A percentile compares a stretch with the other conserved stretches of the same genome.
These are phyloP conservation scores for Neoarius graeffei DNA, from an alignment of 2,113 vertebrate species.

Conservation along the genomic window DNA sequence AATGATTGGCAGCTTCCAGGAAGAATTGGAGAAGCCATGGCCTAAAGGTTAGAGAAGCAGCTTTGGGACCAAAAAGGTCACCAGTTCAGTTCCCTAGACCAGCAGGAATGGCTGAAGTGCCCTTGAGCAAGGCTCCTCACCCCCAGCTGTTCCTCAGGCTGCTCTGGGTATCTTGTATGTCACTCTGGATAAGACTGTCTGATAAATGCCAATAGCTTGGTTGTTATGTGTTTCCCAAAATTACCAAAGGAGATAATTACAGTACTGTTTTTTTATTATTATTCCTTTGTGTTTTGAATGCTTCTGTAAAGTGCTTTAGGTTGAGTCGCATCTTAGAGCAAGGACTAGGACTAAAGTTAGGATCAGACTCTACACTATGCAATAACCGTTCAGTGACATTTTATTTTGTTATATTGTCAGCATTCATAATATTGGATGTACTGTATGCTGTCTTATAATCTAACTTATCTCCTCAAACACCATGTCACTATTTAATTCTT, in stretches of 20 bases:
- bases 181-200: no score
- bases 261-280: neutral
- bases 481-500: neutral
- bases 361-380: neutral
- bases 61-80: no score
- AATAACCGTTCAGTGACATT: neutral
- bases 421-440: neutral
- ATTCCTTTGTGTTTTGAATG: neutral
- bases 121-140: no score
- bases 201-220: no score
- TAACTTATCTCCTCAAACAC: neutral
- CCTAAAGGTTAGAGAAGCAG: no score
- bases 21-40: no score
- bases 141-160: no score
- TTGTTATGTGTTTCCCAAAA: neutral
- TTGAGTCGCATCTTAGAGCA: neutral
- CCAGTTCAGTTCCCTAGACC: no score
- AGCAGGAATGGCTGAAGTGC: no score
- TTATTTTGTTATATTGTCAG: neutral
- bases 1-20: neutral
- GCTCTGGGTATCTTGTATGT: no score
- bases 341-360: neutral
- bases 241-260: neutral
- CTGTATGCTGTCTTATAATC: neutral
- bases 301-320: neutral